Evolutionary conservation across 2,797 vertebrate genomes (phyloP).

Genomic region (Prionace glauca): DNA sequence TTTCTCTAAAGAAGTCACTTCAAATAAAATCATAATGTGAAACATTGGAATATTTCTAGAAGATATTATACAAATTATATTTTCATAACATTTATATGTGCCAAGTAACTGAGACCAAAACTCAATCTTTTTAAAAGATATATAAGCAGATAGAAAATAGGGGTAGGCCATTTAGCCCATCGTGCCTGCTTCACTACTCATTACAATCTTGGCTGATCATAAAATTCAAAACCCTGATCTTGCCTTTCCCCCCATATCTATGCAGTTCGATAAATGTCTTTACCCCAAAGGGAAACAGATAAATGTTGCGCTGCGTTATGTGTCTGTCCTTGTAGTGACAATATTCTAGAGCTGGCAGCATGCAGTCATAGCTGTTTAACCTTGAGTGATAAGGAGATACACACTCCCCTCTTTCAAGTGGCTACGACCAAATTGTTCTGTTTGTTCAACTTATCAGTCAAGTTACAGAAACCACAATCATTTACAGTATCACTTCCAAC

Average conservation of each 20-base stretch:
- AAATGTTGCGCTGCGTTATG: neutral
- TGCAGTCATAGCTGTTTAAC: neutral
- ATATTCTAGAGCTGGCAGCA: slow-evolving; percentile 3
- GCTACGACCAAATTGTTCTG: neutral
- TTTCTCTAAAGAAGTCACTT: neutral
- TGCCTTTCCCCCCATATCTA: no score
- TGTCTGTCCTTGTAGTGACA: neutral
- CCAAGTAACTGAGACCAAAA: neutral
- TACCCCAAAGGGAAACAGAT: neutral
- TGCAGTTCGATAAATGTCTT: neutral
- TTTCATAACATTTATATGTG: neutral
- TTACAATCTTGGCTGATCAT: no score
- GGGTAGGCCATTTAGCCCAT: no score
- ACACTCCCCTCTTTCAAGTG: neutral
- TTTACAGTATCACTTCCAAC: neutral
- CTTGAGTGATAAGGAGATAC: neutral
- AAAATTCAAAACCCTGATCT: no score
- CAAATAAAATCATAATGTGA: neutral
- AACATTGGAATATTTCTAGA: neutral
- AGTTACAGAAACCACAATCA: neutral
- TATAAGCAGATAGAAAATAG: neutral
- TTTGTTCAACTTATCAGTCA: neutral
- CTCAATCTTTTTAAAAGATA: neutral
- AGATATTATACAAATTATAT: neutral
- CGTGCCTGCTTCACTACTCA: no score